Evolutionary conservation across 2,888 invertebrate genomes (phyloP).

Genomic region (Gasteruption jaculator): DNA sequence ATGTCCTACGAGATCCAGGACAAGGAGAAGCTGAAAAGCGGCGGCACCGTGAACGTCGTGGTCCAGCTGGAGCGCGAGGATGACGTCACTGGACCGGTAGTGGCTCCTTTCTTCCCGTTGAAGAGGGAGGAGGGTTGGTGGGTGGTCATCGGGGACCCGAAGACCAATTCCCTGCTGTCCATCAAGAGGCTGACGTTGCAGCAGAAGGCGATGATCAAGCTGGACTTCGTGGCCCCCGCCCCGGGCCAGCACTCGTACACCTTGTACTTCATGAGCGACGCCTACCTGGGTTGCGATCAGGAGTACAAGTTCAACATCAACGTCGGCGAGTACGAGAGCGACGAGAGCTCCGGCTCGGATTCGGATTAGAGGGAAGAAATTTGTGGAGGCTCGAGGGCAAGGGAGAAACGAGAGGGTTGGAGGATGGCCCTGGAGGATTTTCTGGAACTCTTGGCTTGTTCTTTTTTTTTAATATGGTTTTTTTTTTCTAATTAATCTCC

Average conservation of each 20-base stretch:
- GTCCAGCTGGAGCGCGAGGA: constrained; percentile 95
- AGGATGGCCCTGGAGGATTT: constrained; percentile 2
- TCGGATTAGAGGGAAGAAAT: constrained; percentile 58
- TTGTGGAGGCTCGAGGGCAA: background rate
- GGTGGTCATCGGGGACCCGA: constrained; percentile 98
- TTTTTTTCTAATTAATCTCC: constrained; percentile 1
- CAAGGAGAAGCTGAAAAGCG: constrained; percentile 67
- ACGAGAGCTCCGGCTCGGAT: constrained; percentile 53
- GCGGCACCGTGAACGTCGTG: constrained; percentile 82
- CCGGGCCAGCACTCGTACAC: constrained; percentile 88
- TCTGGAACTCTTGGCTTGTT: background rate
- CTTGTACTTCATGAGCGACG: constrained; percentile 98
- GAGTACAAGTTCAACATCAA: constrained; percentile 92
- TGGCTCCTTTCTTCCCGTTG: constrained; percentile 96
- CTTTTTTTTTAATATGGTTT: background rate
- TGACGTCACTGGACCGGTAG: constrained; percentile 93
- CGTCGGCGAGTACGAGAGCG: constrained; percentile 72
- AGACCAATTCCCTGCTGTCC: constrained; percentile 87
- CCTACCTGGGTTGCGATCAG: constrained; percentile 98
- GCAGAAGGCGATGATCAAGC: constrained; percentile 79
- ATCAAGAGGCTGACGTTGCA: constrained; percentile 95
- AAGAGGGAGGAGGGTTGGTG: constrained; percentile 94
- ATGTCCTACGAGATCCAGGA: constrained; percentile 86
- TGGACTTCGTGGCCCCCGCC: constrained; percentile 92
- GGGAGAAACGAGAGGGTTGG: background rate